Conservation (phyloP, 2,888 invertebrate genomes). For the Yponomeuta evonymella region DNA sequence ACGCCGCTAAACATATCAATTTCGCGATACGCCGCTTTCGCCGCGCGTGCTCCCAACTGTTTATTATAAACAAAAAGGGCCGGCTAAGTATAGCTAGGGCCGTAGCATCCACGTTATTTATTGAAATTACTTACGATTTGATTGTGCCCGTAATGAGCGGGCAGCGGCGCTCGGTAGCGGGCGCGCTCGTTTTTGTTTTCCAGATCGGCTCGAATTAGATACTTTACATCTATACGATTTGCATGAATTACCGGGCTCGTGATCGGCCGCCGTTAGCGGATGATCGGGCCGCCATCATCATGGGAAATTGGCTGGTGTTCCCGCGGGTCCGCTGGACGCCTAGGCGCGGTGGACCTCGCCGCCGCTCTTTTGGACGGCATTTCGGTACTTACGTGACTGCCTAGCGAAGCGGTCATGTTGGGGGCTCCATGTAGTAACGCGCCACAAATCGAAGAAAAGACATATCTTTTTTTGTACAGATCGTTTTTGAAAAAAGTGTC, state of each 20-base stretch:
- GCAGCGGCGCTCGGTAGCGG: conserved; percentile 56
- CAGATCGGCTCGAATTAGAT: conserved; percentile 57
- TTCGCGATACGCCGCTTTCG: conserved; percentile 66
- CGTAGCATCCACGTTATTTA: conserved; percentile 45
- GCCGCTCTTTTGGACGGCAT: too few relatives aligned
- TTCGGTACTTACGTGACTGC: too few relatives aligned
- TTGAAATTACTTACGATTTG: conserved; percentile 74
- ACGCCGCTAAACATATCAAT: conserved; percentile 68
- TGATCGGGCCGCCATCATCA: conserved; percentile 11
- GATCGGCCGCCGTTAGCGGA: conserved; percentile 20
- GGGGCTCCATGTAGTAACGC: too few relatives aligned
- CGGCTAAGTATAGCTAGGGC: conserved; percentile 47
- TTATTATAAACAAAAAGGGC: conserved; percentile 69
- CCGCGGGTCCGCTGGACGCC: too few relatives aligned
- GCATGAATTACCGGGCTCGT: conserved; percentile 22
- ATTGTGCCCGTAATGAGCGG: conserved; percentile 64
- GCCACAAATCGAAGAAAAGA: too few relatives aligned
- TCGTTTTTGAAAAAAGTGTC: too few relatives aligned
- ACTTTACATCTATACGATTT: conserved; percentile 41
- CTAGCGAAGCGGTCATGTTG: too few relatives aligned
- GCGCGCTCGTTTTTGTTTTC: conserved; percentile 48
- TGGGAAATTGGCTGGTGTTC: neutral
- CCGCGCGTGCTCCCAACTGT: conserved; percentile 62
- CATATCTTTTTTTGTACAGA: too few relatives aligned
- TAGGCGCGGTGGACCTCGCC: too few relatives aligned